These are phyloP conservation scores for Sebastes fasciatus DNA, from an alignment of 2,113 vertebrate genomes.

Conservation along the genomic window DNA sequence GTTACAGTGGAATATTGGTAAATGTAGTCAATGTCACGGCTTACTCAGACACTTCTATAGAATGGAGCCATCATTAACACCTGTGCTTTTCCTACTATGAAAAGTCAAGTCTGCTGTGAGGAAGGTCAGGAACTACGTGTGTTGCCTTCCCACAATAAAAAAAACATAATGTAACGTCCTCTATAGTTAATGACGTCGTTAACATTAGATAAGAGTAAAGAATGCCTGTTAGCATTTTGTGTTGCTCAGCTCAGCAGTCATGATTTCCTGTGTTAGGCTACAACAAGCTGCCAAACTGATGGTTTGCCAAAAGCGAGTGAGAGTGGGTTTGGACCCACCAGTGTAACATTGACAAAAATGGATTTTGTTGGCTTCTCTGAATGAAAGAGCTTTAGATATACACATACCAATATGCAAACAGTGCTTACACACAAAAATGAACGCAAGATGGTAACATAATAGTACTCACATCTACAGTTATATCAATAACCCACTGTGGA, in stretches of 20 bases:
- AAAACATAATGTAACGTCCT: neutral
- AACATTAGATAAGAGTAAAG: neutral
- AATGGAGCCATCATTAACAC: neutral
- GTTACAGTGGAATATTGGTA: too few species aligned
- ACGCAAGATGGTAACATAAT: neutral
- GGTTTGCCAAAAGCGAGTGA: neutral
- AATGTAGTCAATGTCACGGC: too few species aligned
- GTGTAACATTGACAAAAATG: neutral
- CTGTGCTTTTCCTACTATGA: neutral
- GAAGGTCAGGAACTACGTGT: neutral
- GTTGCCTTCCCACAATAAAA: neutral
- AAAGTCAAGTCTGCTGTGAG: neutral
- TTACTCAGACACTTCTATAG: too few species aligned
- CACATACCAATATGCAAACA: neutral
- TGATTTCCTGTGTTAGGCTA: neutral
- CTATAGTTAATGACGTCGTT: neutral
- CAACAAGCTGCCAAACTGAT: neutral
- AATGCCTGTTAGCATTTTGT: neutral
- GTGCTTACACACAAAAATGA: neutral
- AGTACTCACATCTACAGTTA: slow-evolving; percentile 97
- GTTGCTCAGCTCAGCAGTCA: neutral
- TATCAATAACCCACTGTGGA: slow-evolving; percentile 99
- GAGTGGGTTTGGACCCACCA: neutral
- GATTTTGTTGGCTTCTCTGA: neutral
- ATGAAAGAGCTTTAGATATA: neutral